Evolutionary conservation across 2,113 vertebrate species (phyloP).

Genomic region (Phyllostomus discolor): DNA sequence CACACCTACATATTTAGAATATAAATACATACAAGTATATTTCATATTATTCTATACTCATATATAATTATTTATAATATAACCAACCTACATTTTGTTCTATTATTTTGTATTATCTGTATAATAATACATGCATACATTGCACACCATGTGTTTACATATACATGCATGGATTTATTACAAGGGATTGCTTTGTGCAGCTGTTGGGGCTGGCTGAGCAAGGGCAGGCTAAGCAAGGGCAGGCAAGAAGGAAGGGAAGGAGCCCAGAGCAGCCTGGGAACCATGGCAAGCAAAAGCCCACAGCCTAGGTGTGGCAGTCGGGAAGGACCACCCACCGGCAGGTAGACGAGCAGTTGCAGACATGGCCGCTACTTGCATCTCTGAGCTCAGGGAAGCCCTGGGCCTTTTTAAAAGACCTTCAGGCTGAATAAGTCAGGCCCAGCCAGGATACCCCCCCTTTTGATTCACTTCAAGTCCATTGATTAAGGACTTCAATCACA

Average conservation of each 20-base stretch:
- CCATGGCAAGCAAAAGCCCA: rapidly evolving
- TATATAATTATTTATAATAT: background rate
- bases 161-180: background rate
- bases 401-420: background rate
- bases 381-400: background rate
- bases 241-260: background rate
- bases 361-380: background rate
- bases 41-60: background rate
- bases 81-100: background rate
- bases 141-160: rapidly evolving
- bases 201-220: background rate
- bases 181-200: too few relatives aligned
- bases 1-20: background rate
- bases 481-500: background rate
- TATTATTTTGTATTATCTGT: background rate
- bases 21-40: background rate
- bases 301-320: rapidly evolving
- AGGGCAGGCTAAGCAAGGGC: background rate
- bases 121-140: background rate
- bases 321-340: too few relatives aligned
- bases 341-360: background rate
- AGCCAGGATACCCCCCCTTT: background rate
- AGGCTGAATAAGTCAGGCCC: background rate
- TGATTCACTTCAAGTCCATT: too few relatives aligned
- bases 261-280: background rate